A percentile compares a stretch with the other conserved stretches of the same genome.
Evolutionary conservation across 2,888 invertebrate genomes (phyloP).

Genomic region (Scrobipalpa atriplicella): DNA sequence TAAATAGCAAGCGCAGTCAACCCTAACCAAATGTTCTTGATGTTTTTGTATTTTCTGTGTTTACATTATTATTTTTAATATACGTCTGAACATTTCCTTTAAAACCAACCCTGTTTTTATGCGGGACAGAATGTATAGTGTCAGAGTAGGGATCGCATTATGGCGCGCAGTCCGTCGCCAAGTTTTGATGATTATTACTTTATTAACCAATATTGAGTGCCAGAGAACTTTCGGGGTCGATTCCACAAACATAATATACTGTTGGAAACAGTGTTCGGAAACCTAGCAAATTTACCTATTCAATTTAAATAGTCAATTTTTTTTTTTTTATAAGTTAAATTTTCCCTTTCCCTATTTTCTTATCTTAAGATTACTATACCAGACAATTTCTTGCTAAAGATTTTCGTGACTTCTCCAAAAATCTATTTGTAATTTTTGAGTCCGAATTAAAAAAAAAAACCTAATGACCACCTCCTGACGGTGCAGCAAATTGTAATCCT

Average conservation of each 20-base stretch:
- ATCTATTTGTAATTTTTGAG: background rate
- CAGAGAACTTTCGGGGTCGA: conserved; percentile 45
- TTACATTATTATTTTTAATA: background rate
- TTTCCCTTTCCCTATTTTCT: no score
- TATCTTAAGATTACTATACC: no score
- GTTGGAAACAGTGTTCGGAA: no score
- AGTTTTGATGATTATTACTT: conserved; percentile 80
- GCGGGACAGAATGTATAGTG: conserved; percentile 25
- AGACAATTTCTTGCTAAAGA: no score
- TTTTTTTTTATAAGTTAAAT: no score
- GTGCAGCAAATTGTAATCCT: background rate
- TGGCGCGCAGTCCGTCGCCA: conserved; percentile 64
- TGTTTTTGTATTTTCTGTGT: background rate
- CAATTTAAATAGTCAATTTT: no score
- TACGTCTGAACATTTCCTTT: background rate
- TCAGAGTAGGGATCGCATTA: conserved; percentile 51
- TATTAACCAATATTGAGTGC: conserved; percentile 82
- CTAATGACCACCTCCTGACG: background rate
- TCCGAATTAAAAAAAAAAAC: background rate
- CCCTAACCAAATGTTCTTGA: background rate
- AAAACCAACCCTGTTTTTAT: conserved; percentile 16
- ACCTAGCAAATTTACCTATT: no score
- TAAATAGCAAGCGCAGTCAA: no score
- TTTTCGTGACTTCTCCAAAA: no score
- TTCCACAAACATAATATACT: conserved; percentile 34